Conservation (phyloP, 2,113 vertebrate genomes). For the Prolemur simus region DNA sequence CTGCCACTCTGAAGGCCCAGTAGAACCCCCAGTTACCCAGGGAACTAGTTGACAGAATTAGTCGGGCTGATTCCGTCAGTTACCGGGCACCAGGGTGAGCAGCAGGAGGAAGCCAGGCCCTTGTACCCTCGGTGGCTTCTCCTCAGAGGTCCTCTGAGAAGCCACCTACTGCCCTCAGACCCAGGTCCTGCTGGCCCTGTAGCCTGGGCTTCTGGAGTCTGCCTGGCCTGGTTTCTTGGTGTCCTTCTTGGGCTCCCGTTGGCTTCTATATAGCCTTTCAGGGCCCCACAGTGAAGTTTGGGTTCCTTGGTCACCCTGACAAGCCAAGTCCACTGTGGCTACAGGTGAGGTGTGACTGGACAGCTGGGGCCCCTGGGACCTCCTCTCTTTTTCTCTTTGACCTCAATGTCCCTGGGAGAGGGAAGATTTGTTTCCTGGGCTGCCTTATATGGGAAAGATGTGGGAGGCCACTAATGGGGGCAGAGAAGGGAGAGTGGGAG, state of each 20-base stretch:
- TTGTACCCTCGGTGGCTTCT: not conserved
- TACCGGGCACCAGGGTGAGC: not conserved
- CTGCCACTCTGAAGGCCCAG: not conserved
- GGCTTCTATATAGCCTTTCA: not conserved
- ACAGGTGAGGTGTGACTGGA: not conserved
- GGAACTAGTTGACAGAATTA: not conserved
- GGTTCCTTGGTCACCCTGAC: not conserved
- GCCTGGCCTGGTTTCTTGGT: not conserved
- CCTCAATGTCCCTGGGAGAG: not conserved
- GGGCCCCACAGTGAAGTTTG: not conserved
- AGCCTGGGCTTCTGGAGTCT: not conserved
- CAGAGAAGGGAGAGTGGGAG: not conserved
- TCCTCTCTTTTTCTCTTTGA: not conserved
- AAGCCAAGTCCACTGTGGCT: not conserved
- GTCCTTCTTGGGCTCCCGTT: not conserved
- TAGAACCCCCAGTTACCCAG: not conserved
- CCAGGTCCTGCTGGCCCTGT: not conserved
- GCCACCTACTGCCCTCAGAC: fast-evolving
- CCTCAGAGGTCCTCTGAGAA: not conserved
- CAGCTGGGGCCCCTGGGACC: not conserved
- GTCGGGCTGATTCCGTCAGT: not conserved
- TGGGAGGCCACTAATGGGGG: not conserved
- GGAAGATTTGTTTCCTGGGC: not conserved
- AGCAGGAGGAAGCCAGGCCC: not conserved
- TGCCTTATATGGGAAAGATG: not conserved